Base-by-base conservation (phyloP, 2,888 invertebrate genomes). In the Linhomoeus sp. region DNA sequence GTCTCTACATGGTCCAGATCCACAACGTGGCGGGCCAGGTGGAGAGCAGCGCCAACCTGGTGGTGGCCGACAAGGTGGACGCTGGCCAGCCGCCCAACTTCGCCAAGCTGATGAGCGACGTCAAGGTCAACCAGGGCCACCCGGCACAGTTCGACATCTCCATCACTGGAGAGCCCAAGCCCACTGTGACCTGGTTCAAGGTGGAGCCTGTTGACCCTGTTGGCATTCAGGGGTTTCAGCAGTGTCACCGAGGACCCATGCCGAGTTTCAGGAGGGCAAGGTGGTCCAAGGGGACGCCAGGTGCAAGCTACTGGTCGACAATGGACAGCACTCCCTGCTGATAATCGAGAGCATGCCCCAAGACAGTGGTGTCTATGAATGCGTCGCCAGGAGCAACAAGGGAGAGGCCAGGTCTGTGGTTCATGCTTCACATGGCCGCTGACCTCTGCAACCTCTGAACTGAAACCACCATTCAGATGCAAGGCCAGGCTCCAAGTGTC, bases 1-100 rank as follows among this genome's bases (percentile, higher is more conserved):
- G 88, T 9, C 83, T 90, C 17, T 94, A 92, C 69, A 84, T 85
- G 37, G 73, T 72, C 29, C 77, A 90, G 45, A 86, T 90, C 46
- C 85, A 88, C 69, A 97, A 99, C 66, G 77, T 83, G 52, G 92
- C 85, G 46, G 97, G 97, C 33, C 80, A 82, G 56, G 88, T 88
- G 20, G 94, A 97, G 68, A 90, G 92, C 66, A 87, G 88, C 60
- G 92, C 94, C 38, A 88, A 90, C 66, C 74, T 97, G 53, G 81
- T 88, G 1, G 92, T 97, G 2, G 46, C 48, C 3, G 52, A 53
- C 37, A 52, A 55, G 52, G 50, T 43, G 35, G 49, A 54, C 41
- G 49, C 52, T 36, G 62, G 61, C 43, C 50, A 53, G 23, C 55
- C 59, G 12, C 90, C 90, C 1, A 85, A 82, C 65, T 90, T 90